Percentiles rank a stretch among this genome's conserved stretches.
These are phyloP conservation scores for Brassicogethes aeneus DNA, from an alignment of 2,888 invertebrate genomes.

Conservation along the genomic window DNA sequence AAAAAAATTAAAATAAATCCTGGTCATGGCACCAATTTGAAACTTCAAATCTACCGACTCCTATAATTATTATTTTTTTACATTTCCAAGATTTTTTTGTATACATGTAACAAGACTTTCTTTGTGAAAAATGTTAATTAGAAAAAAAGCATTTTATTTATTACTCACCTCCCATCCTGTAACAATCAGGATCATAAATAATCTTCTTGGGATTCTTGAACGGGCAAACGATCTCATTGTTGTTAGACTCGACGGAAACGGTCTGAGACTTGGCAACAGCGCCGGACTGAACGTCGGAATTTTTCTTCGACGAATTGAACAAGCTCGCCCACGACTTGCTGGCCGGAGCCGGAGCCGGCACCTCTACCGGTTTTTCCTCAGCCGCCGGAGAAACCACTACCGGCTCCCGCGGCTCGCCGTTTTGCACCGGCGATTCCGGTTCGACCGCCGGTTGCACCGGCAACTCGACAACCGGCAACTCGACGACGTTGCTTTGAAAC, in stretches of 20 bases:
- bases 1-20: too few relatives aligned
- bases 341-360: constrained; percentile 2
- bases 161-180: constrained; percentile 60
- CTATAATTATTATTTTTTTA: too few relatives aligned
- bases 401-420: constrained; percentile 1
- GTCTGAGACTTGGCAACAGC: constrained; percentile 9
- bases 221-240: constrained; percentile 27
- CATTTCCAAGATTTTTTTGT: too few relatives aligned
- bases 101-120: too few relatives aligned
- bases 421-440: constrained; percentile 1
- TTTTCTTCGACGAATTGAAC: constrained; percentile 38
- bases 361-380: not conserved
- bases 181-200: constrained; percentile 56
- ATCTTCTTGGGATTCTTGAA: constrained; percentile 41
- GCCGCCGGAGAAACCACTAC: not conserved
- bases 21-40: too few relatives aligned
- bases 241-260: constrained; percentile 9
- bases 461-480: not conserved
- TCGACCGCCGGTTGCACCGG: not conserved
- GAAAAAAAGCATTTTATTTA: too few relatives aligned
- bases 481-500: not conserved
- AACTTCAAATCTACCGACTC: too few relatives aligned
- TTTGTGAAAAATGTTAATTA: too few relatives aligned
- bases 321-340: constrained; percentile 61
- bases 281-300: constrained; percentile 17